A percentile compares a stretch with the other conserved stretches of the same genome.
Conservation (phyloP, 1,140 invertebrate species). For the Lepidostoma basale region DNA sequence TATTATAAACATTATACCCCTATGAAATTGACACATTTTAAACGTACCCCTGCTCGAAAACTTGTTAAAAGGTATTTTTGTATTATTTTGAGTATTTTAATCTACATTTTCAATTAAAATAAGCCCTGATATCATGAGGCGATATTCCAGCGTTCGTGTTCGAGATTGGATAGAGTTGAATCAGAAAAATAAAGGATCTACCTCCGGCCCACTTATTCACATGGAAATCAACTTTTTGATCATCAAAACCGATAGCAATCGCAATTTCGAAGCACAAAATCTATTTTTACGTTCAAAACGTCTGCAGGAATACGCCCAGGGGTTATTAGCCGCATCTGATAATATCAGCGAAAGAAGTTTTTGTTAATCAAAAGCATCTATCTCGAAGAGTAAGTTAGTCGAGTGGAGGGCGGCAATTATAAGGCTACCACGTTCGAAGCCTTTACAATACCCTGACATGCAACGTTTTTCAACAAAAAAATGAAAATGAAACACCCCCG, state of each 20-base stretch:
- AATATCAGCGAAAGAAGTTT: conserved; percentile 16
- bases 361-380: conserved; percentile 18
- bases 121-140: no score
- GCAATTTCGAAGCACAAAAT: neutral
- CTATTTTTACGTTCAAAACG: neutral
- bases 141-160: no score
- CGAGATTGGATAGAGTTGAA: no score
- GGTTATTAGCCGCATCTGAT: conserved; percentile 16
- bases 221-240: no score
- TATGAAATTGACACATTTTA: no score
- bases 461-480: conserved; percentile 25
- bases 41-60: no score
- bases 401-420: neutral
- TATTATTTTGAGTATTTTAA: no score
- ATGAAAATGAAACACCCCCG: conserved; percentile 17
- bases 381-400: conserved; percentile 10
- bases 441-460: conserved; percentile 35
- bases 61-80: no score
- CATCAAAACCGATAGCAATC: conserved; percentile 3
- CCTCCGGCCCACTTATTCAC: no score
- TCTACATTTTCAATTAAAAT: no score
- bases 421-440: conserved; percentile 16
- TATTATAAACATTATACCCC: no score
- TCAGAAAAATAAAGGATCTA: no score
- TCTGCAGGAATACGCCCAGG: neutral